phyloP scores from a whole-genome alignment of 1,140 invertebrate genomes.

The Aphis gossypii region DNA sequence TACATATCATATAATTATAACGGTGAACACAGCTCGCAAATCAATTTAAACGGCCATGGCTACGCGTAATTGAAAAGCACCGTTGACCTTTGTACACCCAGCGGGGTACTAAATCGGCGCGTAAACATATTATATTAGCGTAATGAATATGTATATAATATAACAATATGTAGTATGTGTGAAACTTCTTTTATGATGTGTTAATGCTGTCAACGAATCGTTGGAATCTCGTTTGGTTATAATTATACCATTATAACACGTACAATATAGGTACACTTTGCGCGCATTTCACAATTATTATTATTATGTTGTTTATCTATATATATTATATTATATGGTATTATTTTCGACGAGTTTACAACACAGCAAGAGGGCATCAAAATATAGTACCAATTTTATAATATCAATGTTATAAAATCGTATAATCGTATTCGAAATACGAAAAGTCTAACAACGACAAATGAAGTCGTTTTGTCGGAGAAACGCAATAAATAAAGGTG shows the following conservation, averaged over 20 bases:
- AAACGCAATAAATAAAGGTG: slow-evolving; percentile 54
- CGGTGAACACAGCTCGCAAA: neutral
- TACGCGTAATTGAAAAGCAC: neutral
- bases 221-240: neutral
- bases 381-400: neutral
- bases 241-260: neutral
- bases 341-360: neutral
- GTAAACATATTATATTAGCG: neutral
- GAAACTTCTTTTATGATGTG: neutral
- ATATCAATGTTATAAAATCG: neutral
- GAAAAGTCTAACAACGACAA: neutral
- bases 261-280: neutral
- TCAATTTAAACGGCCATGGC: neutral
- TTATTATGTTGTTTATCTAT: neutral
- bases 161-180: neutral
- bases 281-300: neutral
- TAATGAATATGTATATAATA: neutral
- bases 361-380: neutral
- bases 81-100: neutral
- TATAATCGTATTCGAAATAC: neutral
- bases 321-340: neutral
- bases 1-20: neutral
- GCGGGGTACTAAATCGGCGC: neutral
- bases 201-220: neutral
- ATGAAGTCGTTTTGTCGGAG: slow-evolving; percentile 51